Percentiles rank a stretch among this genome's conserved stretches.
Evolutionary conservation across 2,113 vertebrate species (phyloP).

Genomic region (Mugil cephalus): DNA sequence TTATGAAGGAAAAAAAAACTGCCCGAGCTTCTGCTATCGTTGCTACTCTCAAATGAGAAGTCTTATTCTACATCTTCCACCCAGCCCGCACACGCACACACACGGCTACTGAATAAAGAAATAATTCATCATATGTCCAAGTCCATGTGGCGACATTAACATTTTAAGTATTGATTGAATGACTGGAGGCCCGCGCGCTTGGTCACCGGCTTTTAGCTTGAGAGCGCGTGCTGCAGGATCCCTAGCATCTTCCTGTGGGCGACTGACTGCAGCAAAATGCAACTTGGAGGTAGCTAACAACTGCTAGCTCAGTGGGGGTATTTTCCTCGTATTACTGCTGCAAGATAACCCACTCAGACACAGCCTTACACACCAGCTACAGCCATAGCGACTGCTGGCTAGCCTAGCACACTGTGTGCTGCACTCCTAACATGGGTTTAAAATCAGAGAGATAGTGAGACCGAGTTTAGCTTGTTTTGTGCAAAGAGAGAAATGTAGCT

Average conservation of each 20-base stretch:
- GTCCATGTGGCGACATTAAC: not conserved
- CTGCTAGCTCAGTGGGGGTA: not conserved
- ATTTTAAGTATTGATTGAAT: constrained; percentile 57
- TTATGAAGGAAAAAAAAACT: not conserved
- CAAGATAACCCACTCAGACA: constrained; percentile 16
- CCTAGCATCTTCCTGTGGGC: constrained; percentile 65
- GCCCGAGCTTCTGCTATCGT: not conserved
- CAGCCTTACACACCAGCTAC: not conserved
- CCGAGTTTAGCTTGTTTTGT: too few relatives aligned
- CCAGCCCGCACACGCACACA: not conserved
- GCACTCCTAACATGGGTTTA: constrained; percentile 20
- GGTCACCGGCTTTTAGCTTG: constrained; percentile 66
- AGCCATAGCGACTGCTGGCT: constrained; percentile 11
- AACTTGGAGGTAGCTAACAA: constrained; percentile 37
- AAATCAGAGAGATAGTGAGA: too few relatives aligned
- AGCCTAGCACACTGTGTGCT: constrained; percentile 21
- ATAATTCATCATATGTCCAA: not conserved
- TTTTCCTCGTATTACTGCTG: constrained; percentile 20
- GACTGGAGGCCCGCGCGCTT: constrained; percentile 60
- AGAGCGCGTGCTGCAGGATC: constrained; percentile 73
- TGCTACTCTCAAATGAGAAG: constrained; percentile 15
- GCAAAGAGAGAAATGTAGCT: too few relatives aligned
- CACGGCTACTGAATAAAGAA: constrained; percentile 5
- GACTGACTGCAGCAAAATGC: constrained; percentile 78
- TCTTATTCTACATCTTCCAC: constrained; percentile 22